Percentiles rank a stretch among this genome's conserved stretches.
Evolutionary conservation across 2,797 vertebrate genomes (phyloP).

Genomic region (Notoglanidium macrostoma): DNA sequence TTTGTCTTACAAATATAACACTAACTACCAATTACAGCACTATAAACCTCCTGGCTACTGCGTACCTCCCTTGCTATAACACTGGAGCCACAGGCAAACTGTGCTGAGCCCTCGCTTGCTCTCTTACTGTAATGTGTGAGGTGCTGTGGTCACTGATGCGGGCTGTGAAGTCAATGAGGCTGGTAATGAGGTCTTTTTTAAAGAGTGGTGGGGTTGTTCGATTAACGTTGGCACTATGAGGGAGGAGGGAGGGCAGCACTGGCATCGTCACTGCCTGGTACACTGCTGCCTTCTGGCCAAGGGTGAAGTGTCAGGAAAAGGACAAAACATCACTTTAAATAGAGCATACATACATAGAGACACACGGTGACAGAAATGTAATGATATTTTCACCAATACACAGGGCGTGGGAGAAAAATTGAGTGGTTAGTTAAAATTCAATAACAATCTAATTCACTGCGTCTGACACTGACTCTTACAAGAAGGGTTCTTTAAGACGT

Average conservation of each 20-base stretch:
- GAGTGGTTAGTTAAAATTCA: neutral
- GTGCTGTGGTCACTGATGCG: conserved; percentile 85
- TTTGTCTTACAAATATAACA: conserved; percentile 95
- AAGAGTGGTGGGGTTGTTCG: conserved; percentile 83
- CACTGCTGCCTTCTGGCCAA: conserved; percentile 46
- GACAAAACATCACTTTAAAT: conserved; percentile 10
- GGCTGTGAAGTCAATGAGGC: conserved; percentile 89
- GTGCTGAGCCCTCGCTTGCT: conserved; percentile 68
- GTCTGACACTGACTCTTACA: neutral
- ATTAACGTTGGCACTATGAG: conserved; percentile 80
- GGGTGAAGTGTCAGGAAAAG: conserved; percentile 42
- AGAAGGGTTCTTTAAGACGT: neutral
- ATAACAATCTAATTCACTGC: neutral
- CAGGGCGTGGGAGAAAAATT: neutral
- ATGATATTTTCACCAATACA: neutral
- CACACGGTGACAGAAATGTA: neutral
- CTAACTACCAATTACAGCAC: conserved; percentile 93
- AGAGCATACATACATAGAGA: neutral
- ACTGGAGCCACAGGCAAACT: conserved; percentile 79
- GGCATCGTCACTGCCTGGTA: conserved; percentile 61
- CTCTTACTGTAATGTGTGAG: conserved; percentile 50
- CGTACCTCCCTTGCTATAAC: conserved; percentile 81
- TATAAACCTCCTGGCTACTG: conserved; percentile 91
- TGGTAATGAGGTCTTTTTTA: conserved; percentile 88
- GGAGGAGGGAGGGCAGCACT: conserved; percentile 65